Evolutionary conservation across 2,888 invertebrate species (phyloP).

Genomic region (Geotrupes spiniger): DNA sequence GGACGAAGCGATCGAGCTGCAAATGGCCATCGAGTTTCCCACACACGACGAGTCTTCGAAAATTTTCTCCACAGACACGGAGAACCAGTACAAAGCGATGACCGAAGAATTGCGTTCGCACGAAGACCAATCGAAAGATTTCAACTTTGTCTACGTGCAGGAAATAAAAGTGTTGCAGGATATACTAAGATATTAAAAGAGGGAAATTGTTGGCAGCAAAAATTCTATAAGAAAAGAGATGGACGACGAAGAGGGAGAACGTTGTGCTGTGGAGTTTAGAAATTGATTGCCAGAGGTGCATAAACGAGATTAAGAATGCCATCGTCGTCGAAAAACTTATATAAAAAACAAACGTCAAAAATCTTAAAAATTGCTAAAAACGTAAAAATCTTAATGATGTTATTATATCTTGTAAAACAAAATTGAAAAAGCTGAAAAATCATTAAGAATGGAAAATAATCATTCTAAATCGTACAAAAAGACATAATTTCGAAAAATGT

Average conservation of each 20-base stretch:
- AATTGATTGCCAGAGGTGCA: slow-evolving; percentile 21
- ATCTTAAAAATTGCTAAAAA: no score
- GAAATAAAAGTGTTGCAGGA: slow-evolving; percentile 29
- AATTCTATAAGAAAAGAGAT: slow-evolving; percentile 18
- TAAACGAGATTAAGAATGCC: slow-evolving; percentile 28
- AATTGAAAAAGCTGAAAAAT: no score
- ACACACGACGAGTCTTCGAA: slow-evolving; percentile 32
- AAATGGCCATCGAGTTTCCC: slow-evolving; percentile 27
- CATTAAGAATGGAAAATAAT: no score
- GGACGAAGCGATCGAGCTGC: slow-evolving; percentile 7
- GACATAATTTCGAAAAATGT: no score
- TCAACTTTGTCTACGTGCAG: slow-evolving; percentile 27
- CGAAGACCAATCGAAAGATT: slow-evolving; percentile 25
- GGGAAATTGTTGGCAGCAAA: slow-evolving; percentile 28
- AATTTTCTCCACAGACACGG: slow-evolving; percentile 25
- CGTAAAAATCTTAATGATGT: no score
- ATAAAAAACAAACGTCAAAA: no score
- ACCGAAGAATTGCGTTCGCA: slow-evolving; percentile 22
- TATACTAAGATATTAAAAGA: slow-evolving; percentile 26
- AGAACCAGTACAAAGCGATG: slow-evolving; percentile 25
- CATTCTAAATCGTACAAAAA: no score
- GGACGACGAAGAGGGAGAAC: slow-evolving; percentile 19
- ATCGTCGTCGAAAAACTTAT: no score
- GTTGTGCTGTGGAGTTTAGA: slow-evolving; percentile 20
- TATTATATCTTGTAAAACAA: no score